Conservation (phyloP, 1,140 invertebrate genomes). For the Pissodes strobi region DNA sequence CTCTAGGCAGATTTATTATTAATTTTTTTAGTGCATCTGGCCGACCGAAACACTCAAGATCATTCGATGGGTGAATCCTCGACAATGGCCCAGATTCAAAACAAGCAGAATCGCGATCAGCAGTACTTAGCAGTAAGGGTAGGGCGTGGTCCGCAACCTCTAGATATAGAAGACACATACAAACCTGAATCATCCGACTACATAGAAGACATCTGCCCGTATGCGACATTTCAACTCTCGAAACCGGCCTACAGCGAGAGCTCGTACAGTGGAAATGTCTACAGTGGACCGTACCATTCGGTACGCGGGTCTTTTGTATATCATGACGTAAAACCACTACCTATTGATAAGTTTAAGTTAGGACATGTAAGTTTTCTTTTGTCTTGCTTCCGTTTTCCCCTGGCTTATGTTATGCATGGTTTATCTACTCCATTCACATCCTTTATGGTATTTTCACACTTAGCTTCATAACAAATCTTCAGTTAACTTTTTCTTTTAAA, state of each 20-base stretch:
- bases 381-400: slow-evolving; percentile 2
- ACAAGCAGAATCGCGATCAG: slow-evolving; percentile 75
- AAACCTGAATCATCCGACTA: slow-evolving; percentile 65
- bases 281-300: slow-evolving; percentile 81
- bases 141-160: slow-evolving; percentile 48
- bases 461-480: no score
- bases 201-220: slow-evolving; percentile 88
- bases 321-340: slow-evolving; percentile 74
- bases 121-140: slow-evolving; percentile 68
- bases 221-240: slow-evolving; percentile 87
- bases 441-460: no score
- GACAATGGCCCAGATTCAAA: slow-evolving; percentile 73
- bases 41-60: slow-evolving; percentile 53
- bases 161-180: slow-evolving; percentile 55
- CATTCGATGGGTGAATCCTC: slow-evolving; percentile 66
- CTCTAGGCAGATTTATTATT: no score
- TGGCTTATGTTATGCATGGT: slow-evolving; percentile 11
- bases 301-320: slow-evolving; percentile 88
- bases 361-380: slow-evolving; percentile 58
- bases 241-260: slow-evolving; percentile 85
- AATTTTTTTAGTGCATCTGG: slow-evolving; percentile 54
- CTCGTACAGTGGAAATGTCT: slow-evolving; percentile 86
- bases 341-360: slow-evolving; percentile 65
- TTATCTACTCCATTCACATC: no score
- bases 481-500: no score